Evolutionary conservation across 2,888 invertebrate genomes (phyloP), one percentile per base, ranked within the genome.

Genomic region (Dendrolimus houi): DNA sequence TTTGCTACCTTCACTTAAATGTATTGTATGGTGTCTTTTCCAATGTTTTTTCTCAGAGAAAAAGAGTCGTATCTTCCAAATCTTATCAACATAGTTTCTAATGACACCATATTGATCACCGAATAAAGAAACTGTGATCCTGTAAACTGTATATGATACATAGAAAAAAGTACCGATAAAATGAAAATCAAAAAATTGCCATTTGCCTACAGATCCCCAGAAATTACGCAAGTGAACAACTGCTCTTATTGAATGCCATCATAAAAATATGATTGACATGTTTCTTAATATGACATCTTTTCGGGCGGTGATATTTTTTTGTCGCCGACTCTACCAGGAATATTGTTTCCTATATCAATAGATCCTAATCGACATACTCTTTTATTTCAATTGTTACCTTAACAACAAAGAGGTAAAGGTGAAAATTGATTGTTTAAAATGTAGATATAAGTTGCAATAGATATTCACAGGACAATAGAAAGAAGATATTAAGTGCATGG

Each of bases 241-340:
- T 67, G 75, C 55, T 71, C 75, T 64, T 77, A 82, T 83, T 85
- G 75, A 87, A 83, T 83, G 75, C 47, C 84, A 77, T 87, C 87
- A 89, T 88, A 89, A 87, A 89, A 90, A 87, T 89, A 89, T 90
- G 89, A 90, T 90, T 88, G 90, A 89, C 90, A 87, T 87, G 83
- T 90, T 90, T 83, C 83, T 87, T 90, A 90, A 90, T 89, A 89
- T 90, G 90, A 90, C 90, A 90, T 89, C 83, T 86, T 83, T 83
- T 83, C 74, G 81, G 74, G 81, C 88, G 85, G 87, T 88, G 90
- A 88, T 90, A 87, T 89, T 90, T 90, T 90, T 89, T 89, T 88
- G 87, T 87, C 88, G 82, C 84, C 73, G 70, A 72, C 71, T 74
- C 75, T 77, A 73, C 80, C 70, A 65, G 70, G 68, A 69, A 71